A percentile compares a stretch with the other conserved stretches of the same genome.
phyloP scores from a whole-genome alignment of 2,797 vertebrate genomes.

The Gymnothorax reevesii region DNA sequence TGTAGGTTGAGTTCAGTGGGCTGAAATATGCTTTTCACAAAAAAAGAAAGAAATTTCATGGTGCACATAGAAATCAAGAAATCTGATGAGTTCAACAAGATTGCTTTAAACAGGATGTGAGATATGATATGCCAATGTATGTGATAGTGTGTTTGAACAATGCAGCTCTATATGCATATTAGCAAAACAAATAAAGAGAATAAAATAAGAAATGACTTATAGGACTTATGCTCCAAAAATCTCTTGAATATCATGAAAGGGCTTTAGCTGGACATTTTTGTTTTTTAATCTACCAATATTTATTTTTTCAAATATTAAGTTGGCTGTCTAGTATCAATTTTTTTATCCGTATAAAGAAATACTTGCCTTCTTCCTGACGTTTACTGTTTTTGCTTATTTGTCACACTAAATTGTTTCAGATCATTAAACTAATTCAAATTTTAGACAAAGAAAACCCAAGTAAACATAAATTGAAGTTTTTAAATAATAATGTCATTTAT shows the following conservation, averaged over 20 bases:
- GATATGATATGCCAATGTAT: neutral
- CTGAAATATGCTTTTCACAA: neutral
- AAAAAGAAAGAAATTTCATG: neutral
- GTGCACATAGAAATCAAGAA: neutral
- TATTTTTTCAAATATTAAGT: neutral
- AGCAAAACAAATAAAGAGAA: neutral
- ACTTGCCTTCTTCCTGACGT: no score
- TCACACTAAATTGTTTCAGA: no score
- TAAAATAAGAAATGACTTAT: neutral
- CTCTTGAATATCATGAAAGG: neutral
- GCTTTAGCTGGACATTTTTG: neutral
- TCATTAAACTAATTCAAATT: no score
- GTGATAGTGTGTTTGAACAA: neutral
- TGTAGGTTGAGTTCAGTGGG: constrained; percentile 21
- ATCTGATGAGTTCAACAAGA: neutral
- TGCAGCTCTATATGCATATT: neutral
- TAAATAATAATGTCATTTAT: no score
- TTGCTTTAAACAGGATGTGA: neutral
- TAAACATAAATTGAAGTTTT: no score
- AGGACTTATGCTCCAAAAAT: neutral
- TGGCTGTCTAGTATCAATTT: neutral
- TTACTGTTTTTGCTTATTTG: no score
- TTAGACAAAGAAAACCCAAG: no score
- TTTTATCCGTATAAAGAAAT: neutral
- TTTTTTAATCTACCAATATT: neutral